A percentile compares a stretch with the other conserved stretches of the same genome.
Conservation (phyloP, 1,140 invertebrate genomes). For the Calosoma granatense region DNA sequence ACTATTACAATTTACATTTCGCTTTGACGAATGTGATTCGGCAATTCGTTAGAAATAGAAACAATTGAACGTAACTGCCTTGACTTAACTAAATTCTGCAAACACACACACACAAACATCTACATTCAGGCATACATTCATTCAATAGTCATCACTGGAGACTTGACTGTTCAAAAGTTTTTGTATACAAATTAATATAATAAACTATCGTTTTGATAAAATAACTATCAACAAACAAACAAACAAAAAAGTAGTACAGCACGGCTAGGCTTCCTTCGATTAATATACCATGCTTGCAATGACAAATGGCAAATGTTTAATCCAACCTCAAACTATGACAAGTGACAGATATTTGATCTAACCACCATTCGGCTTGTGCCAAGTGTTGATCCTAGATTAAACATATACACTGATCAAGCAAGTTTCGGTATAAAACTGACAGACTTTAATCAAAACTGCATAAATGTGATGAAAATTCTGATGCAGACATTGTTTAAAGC, state of each 20-base stretch:
- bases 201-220: no score
- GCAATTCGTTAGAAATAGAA: conserved; percentile 3
- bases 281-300: no score
- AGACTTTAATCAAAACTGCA: not conserved
- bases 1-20: no score
- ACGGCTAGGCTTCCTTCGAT: no score
- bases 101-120: not conserved
- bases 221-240: not conserved
- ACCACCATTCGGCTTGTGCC: no score
- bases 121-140: not conserved
- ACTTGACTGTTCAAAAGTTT: not conserved
- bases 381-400: no score
- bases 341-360: no score
- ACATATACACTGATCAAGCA: no score
- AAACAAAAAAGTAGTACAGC: not conserved
- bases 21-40: no score
- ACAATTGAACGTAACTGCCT: conserved; percentile 2
- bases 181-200: not conserved
- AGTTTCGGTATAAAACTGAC: no score
- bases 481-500: not conserved
- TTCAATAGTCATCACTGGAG: not conserved
- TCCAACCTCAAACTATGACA: no score
- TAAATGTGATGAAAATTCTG: not conserved
- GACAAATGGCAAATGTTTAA: no score
- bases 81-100: not conserved